Conservation (phyloP, 2,797 vertebrate genomes). For the Gallinago solitaria region DNA sequence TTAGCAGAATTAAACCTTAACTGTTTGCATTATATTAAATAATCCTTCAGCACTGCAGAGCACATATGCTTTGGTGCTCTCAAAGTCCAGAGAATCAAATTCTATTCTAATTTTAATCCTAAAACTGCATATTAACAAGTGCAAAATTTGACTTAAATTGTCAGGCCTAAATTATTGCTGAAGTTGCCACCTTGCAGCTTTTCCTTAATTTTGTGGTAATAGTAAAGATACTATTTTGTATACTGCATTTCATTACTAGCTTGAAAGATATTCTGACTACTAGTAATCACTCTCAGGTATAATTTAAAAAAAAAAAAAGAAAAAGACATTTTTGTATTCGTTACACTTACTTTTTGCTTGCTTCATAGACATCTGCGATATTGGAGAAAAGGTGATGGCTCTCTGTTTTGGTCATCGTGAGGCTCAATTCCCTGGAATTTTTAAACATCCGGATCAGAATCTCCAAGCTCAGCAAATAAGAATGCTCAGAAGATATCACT, state of each 20-base stretch:
- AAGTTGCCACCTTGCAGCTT: background rate
- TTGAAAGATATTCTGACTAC: background rate
- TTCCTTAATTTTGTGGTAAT: background rate
- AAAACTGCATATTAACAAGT: background rate
- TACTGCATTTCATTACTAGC: background rate
- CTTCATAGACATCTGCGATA: constrained; percentile 91
- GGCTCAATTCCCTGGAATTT: constrained; percentile 87
- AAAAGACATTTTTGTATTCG: background rate
- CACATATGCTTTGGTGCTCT: no score
- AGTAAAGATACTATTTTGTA: background rate
- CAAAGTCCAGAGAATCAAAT: background rate
- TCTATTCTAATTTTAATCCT: background rate
- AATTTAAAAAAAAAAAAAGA: background rate
- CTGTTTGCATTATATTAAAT: background rate
- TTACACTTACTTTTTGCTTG: constrained; percentile 90
- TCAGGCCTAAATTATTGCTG: background rate
- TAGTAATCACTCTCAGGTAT: background rate
- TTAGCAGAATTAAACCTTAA: background rate
- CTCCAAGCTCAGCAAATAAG: constrained; percentile 94
- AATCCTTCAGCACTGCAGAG: background rate
- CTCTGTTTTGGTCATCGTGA: constrained; percentile 95
- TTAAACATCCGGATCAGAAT: constrained; percentile 96
- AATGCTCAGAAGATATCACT: constrained; percentile 97
- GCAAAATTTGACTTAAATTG: background rate
- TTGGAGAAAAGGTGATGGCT: constrained; percentile 98